These are phyloP conservation scores for Ahaetulla prasina DNA, from an alignment of 2,113 vertebrate species.

Conservation along the genomic window DNA sequence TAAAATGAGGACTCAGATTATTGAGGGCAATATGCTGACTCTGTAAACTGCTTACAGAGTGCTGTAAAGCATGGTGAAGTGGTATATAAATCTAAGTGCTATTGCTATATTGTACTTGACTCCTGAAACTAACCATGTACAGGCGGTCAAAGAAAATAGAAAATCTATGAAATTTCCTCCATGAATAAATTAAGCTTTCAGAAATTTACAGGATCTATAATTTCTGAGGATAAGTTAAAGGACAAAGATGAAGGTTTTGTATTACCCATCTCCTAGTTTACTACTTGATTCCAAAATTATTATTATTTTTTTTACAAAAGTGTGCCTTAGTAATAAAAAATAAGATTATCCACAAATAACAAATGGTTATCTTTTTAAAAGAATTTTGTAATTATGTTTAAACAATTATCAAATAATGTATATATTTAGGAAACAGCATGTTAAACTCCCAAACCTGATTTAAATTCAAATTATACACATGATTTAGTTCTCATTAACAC, in stretches of 20 bases:
- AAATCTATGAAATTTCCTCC: not conserved
- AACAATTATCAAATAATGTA: not conserved
- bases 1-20: not conserved
- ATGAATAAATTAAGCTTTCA: not conserved
- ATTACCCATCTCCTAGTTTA: constrained; percentile 26
- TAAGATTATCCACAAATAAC: not conserved
- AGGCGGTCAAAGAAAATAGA: not conserved
- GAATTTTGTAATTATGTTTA: constrained; percentile 11
- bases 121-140: not conserved
- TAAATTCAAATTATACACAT: not conserved
- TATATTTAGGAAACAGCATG: not conserved
- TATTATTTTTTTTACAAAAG: constrained; percentile 52
- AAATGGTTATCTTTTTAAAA: not conserved
- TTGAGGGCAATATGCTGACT: not conserved
- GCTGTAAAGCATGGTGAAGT: not conserved
- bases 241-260: not conserved
- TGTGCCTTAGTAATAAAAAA: not conserved
- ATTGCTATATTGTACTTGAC: constrained; percentile 12
- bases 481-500: not conserved
- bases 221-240: not conserved
- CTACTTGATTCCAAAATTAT: constrained; percentile 32
- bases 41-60: not conserved
- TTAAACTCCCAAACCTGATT: not conserved
- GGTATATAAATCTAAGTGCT: not conserved
- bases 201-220: not conserved